Conservation (phyloP, 2,797 vertebrate genomes). For the Dipus sagitta region DNA sequence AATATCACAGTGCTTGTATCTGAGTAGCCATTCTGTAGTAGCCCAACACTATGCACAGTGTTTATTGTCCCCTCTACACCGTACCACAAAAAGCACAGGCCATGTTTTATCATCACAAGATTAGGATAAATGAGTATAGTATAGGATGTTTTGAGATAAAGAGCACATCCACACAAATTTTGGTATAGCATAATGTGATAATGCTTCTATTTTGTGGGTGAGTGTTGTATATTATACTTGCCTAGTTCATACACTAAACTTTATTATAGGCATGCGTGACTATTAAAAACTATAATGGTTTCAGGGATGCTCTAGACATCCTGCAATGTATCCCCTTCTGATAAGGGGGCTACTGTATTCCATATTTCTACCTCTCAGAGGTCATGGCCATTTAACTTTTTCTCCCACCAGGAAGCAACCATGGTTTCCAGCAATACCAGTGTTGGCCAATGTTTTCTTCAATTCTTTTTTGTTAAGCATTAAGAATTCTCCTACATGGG, state of each 20-base stretch:
- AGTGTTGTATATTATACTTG: not conserved
- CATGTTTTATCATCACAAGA: not conserved
- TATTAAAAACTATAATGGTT: not conserved
- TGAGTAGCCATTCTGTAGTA: not conserved
- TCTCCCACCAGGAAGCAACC: constrained; percentile 1
- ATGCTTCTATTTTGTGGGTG: not conserved
- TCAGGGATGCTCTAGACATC: not conserved
- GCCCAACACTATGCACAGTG: not conserved
- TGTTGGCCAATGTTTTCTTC: constrained; percentile 13
- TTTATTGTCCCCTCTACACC: not conserved
- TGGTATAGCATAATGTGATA: not conserved
- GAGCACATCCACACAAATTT: not conserved
- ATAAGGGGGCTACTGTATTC: not conserved
- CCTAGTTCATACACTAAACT: not conserved
- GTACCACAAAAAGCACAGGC: not conserved
- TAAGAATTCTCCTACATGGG: constrained; percentile 29
- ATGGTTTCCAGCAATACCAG: not conserved
- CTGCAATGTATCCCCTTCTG: not conserved
- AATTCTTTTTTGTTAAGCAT: constrained; percentile 45
- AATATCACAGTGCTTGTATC: not conserved
- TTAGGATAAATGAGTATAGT: not conserved
- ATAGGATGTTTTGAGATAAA: not conserved
- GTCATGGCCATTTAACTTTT: not conserved
- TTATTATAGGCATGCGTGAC: not conserved
- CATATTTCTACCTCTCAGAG: constrained; percentile 20